Base-by-base conservation (phyloP, 2,797 vertebrate species). In the Notoglanidium macrostoma region DNA sequence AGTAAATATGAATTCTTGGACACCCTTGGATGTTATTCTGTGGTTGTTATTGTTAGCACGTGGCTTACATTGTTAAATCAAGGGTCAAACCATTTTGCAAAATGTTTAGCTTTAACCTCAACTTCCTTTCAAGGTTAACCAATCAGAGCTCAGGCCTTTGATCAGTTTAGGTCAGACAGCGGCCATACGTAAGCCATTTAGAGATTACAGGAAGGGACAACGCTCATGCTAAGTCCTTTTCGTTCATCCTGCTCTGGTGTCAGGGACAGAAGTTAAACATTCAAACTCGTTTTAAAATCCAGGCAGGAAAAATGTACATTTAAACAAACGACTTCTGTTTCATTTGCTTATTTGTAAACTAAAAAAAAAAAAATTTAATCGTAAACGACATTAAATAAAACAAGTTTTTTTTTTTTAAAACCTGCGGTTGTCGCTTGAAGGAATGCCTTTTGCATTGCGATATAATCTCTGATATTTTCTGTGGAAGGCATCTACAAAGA, bases 111-210 rank as follows among this genome's bases (percentile, higher is more conserved):
- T 57, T 83, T 14, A 82, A 86, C 81, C 84, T 46, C 87, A 59
- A 80, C 40, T 86, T 84, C 74, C 74, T 83, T 68, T 81, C 70
- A 67, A 29, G 73, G 80, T 63, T 51, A 86, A 87, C 78, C 86
- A 55, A 57, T 82, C 63, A 49, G 12, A 4, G 40, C 40, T 77
- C 54, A 3, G 65, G 29, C 51, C 84, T 90, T 88, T 88, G 76
- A 88, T 89, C 72, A 86, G 79, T n/a, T 21, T 2, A 61, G 80
- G 67, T 82, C 86, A 87, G 86, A 83, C 72, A 51, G n/a, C 61
- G 87, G 82, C 83, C 88, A 72, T 57, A 57, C 77, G 87, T 74
- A 46, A 88, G 32, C 70, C 44, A 82, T 82, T 67, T 21, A 32
- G 7, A 49, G 86, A 89, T 89, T 87, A 85, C 76, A 87, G 67